These are phyloP conservation scores for Brachystomella parvula DNA, from an alignment of 1,140 invertebrate species.

Conservation along the genomic window DNA sequence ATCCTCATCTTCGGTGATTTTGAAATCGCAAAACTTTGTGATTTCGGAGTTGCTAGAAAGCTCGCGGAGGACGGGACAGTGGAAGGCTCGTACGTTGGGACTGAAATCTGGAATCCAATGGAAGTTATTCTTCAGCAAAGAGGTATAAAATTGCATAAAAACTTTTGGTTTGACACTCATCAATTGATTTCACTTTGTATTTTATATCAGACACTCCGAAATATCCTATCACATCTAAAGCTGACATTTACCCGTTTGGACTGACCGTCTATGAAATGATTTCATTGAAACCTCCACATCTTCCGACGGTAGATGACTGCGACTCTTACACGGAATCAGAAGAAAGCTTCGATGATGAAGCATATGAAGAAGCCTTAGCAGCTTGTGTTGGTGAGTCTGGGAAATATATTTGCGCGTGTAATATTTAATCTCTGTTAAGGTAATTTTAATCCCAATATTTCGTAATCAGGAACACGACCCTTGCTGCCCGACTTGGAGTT, in stretches of 20 bases:
- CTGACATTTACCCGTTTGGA: slow-evolving; percentile 72
- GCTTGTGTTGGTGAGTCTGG: slow-evolving; percentile 12
- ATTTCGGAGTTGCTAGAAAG: slow-evolving; percentile 71
- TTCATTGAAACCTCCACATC: slow-evolving; percentile 58
- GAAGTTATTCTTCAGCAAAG: slow-evolving; percentile 11
- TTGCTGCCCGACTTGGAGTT: slow-evolving; percentile 56
- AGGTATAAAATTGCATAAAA: not conserved
- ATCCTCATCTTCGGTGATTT: slow-evolving; percentile 60
- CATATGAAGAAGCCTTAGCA: slow-evolving; percentile 32
- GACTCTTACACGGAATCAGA: slow-evolving; percentile 42
- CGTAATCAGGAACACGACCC: slow-evolving; percentile 50
- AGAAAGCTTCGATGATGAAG: slow-evolving; percentile 27
- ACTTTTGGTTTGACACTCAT: not conserved
- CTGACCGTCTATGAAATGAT: slow-evolving; percentile 74
- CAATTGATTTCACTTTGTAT: not conserved
- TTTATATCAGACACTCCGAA: not conserved
- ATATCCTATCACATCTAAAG: slow-evolving; percentile 53
- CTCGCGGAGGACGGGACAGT: slow-evolving; percentile 54
- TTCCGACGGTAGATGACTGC: slow-evolving; percentile 42
- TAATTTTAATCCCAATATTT: slow-evolving; percentile 4
- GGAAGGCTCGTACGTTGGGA: slow-evolving; percentile 52
- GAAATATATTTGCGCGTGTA: not conserved
- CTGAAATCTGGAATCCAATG: slow-evolving; percentile 55
- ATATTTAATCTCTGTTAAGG: not conserved
- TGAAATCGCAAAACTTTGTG: slow-evolving; percentile 67